Conservation (phyloP, 2,113 vertebrate species). For the Oreochromis niloticus region DNA sequence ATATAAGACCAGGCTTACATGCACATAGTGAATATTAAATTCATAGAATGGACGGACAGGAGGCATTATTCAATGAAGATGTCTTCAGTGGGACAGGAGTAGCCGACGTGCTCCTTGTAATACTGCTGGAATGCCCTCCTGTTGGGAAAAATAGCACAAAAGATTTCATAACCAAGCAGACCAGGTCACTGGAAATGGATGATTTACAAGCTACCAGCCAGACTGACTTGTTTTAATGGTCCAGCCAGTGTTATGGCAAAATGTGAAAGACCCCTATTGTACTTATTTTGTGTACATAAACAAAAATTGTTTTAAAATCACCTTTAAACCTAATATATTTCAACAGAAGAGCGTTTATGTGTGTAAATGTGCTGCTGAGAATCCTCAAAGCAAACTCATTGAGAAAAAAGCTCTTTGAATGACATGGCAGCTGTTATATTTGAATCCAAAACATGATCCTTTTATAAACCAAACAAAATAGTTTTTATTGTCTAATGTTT, state of each 20-base stretch:
- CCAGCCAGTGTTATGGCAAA: not conserved
- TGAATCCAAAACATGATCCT: not conserved
- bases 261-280: not conserved
- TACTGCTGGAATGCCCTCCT: constrained; percentile 96
- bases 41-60: not conserved
- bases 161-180: not conserved
- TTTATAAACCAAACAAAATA: not conserved
- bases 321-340: not conserved
- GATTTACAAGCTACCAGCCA: not conserved
- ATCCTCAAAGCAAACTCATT: not conserved
- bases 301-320: not conserved
- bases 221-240: not conserved
- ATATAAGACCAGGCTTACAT: constrained; percentile 38
- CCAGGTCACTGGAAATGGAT: not conserved
- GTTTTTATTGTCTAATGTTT: not conserved
- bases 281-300: not conserved
- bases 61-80: constrained; percentile 91
- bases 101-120: constrained; percentile 95
- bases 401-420: not conserved
- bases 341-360: not conserved
- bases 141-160: not conserved
- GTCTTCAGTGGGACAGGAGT: constrained; percentile 96
- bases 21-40: constrained; percentile 28
- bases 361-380: not conserved
- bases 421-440: not conserved